phyloP scores from a whole-genome alignment of 2,113 vertebrate genomes.

The Psettodes erumei region DNA sequence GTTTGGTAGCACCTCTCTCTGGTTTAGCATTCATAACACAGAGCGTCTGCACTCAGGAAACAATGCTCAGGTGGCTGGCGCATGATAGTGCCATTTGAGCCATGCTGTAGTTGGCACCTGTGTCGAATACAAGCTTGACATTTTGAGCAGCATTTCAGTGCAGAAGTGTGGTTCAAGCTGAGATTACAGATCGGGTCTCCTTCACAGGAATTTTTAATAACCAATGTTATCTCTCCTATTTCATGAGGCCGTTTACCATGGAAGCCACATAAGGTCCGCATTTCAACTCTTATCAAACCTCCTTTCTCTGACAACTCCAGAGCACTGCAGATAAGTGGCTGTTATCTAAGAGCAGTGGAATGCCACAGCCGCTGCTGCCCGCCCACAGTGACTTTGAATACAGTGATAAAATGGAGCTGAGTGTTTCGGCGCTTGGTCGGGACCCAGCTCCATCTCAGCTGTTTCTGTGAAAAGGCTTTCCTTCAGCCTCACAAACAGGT shows the following conservation, averaged over 20 bases:
- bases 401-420: conserved; percentile 63
- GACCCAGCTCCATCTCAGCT: conserved; percentile 51
- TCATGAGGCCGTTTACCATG: conserved; percentile 69
- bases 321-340: conserved; percentile 75
- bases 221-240: conserved; percentile 72
- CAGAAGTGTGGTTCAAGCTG: conserved; percentile 9
- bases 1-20: conserved; percentile 40
- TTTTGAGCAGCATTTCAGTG: conserved; percentile 44
- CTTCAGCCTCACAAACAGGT: conserved; percentile 58
- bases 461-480: conserved; percentile 35
- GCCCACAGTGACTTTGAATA: conserved; percentile 77
- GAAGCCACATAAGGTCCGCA: conserved; percentile 71
- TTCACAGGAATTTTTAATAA: conserved; percentile 72
- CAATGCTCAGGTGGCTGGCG: conserved; percentile 32
- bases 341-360: conserved; percentile 75
- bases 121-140: conserved; percentile 54
- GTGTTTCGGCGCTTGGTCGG: conserved; percentile 54
- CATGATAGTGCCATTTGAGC: conserved; percentile 47
- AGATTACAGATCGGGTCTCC: conserved; percentile 66
- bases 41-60: conserved; percentile 22
- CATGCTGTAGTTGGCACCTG: conserved; percentile 50
- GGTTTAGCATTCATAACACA: conserved; percentile 66
- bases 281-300: conserved; percentile 75
- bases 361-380: conserved; percentile 61
- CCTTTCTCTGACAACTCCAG: conserved; percentile 71